Percentiles rank a stretch among this genome's conserved stretches.
These are phyloP conservation scores for Saturnia pavonia DNA, from an alignment of 2,888 invertebrate species.

Conservation along the genomic window DNA sequence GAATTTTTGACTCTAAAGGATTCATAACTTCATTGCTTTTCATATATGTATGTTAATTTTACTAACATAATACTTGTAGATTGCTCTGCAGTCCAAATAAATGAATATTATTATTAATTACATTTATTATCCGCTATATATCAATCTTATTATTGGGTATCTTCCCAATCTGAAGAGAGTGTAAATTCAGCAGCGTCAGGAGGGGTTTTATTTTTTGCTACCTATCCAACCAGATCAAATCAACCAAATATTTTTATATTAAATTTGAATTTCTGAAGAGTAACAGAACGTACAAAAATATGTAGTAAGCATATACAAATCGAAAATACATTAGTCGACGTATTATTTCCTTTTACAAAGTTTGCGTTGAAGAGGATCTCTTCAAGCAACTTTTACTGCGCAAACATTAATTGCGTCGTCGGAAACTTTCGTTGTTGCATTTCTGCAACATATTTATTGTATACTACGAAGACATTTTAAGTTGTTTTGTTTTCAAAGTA, in stretches of 20 bases:
- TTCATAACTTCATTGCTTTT: no score
- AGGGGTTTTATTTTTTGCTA: not conserved
- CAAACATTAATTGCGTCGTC: slow-evolving; percentile 42
- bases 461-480: slow-evolving; percentile 2
- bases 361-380: slow-evolving; percentile 29
- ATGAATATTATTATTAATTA: not conserved
- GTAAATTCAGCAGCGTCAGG: not conserved
- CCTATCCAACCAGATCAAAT: not conserved
- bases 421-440: slow-evolving; percentile 33
- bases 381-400: slow-evolving; percentile 32
- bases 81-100: not conserved
- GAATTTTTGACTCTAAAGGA: no score
- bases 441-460: slow-evolving; percentile 16
- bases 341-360: slow-evolving; percentile 31
- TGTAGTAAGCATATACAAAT: not conserved
- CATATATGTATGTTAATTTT: no score
- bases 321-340: slow-evolving; percentile 12
- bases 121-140: not conserved
- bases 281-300: not conserved
- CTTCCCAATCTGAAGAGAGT: not conserved
- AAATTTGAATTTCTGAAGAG: not conserved
- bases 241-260: not conserved
- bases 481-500: slow-evolving; percentile 10
- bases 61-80: not conserved
- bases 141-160: not conserved